phyloP scores from a whole-genome alignment of 2,888 invertebrate genomes.

The Antheraea assamensis region DNA sequence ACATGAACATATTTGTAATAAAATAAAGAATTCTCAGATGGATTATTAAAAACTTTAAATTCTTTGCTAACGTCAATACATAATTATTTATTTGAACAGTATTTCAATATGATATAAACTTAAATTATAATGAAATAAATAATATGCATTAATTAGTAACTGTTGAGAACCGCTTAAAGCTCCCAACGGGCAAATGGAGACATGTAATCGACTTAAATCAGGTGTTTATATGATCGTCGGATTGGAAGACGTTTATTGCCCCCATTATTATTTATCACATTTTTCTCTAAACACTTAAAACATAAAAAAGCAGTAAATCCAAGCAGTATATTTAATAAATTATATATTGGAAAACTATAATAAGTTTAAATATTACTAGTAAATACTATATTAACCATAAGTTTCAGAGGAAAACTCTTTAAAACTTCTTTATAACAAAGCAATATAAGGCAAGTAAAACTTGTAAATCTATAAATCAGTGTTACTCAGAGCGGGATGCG shows the following conservation, averaged over 20 bases:
- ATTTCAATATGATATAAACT: neutral
- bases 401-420: constrained; percentile 2
- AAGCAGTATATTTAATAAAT: neutral
- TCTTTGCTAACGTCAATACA: neutral
- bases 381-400: constrained; percentile 37
- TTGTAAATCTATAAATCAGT: constrained; percentile 31
- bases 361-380: constrained; percentile 28
- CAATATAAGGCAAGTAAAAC: constrained; percentile 75
- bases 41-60: no score
- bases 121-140: neutral
- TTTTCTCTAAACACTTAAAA: constrained; percentile 14
- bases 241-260: constrained; percentile 48
- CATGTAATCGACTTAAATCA: neutral
- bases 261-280: constrained; percentile 22
- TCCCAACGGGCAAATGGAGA: constrained; percentile 21
- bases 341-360: constrained; percentile 13
- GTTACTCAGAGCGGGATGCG: no score
- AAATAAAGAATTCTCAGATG: no score
- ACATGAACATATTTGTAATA: no score
- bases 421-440: constrained; percentile 45
- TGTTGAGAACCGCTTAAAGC: neutral
- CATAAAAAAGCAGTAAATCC: constrained; percentile 2
- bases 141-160: neutral
- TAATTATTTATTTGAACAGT: neutral
- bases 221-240: constrained; percentile 32